Conservation (phyloP, 2,113 vertebrate species). For the Phaetusa simplex region DNA sequence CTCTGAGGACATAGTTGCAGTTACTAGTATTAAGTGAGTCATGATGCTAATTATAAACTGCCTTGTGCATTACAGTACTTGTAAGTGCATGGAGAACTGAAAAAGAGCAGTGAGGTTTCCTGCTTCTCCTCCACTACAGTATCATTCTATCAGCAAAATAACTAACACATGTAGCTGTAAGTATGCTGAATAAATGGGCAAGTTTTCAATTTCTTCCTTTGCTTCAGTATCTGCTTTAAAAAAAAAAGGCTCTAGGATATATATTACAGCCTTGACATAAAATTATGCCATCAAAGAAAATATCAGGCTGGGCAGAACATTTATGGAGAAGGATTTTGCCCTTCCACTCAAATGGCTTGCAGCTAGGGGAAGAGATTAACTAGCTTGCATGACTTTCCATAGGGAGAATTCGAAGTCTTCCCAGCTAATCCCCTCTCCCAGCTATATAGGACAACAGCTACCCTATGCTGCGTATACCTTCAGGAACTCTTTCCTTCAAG, state of each 20-base stretch:
- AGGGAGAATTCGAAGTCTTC: not conserved
- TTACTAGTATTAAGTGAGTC: conserved; percentile 42
- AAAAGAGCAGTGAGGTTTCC: not conserved
- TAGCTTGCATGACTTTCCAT: not conserved
- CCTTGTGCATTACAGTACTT: not conserved
- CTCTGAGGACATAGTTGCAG: not conserved
- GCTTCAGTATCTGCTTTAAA: not conserved
- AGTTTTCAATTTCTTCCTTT: not conserved
- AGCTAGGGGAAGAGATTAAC: not conserved
- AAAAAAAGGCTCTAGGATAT: not conserved
- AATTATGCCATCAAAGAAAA: not conserved
- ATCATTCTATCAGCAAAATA: not conserved
- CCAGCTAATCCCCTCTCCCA: not conserved
- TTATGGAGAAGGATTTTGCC: not conserved
- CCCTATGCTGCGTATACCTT: not conserved
- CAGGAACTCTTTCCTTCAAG: not conserved
- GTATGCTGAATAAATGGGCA: not conserved
- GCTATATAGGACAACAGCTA: not conserved
- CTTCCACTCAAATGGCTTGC: not conserved
- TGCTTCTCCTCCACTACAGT: not conserved
- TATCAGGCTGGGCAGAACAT: not conserved
- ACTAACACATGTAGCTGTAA: not conserved
- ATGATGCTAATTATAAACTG: conserved; percentile 68
- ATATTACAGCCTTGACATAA: not conserved
- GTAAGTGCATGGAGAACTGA: not conserved